phyloP scores from a whole-genome alignment of 1,140 invertebrate species.

The Drosophila sechellia region DNA sequence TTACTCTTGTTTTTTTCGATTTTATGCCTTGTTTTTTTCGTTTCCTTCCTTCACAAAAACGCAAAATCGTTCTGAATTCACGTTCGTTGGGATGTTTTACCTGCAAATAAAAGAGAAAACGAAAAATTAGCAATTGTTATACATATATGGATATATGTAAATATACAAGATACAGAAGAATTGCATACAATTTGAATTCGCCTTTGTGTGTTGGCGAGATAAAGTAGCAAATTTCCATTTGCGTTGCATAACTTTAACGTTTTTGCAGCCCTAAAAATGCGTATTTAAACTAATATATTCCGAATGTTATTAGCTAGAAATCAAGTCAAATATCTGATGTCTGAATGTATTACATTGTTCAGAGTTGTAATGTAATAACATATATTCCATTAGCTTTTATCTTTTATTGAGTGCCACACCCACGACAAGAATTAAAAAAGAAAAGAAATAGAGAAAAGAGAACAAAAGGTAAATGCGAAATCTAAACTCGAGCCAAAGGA shows the following conservation, averaged over 20 bases:
- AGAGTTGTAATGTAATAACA: not conserved
- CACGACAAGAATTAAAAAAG: not conserved
- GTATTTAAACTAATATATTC: too few species aligned
- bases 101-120: slow-evolving; percentile 47
- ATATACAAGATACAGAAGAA: not conserved
- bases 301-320: too few species aligned
- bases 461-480: not conserved
- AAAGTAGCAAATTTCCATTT: not conserved
- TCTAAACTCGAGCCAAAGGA: slow-evolving; percentile 10
- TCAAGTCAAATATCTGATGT: not conserved
- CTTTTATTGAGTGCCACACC: too few species aligned
- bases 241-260: not conserved
- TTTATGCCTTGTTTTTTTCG: not conserved
- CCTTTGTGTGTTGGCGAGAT: not conserved
- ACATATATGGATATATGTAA: not conserved
- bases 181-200: not conserved
- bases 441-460: not conserved
- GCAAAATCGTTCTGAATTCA: not conserved
- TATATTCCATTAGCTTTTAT: not conserved
- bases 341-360: not conserved
- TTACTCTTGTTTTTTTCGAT: not conserved
- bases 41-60: slow-evolving; percentile 6
- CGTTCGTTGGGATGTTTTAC: slow-evolving; percentile 53
- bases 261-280: too few species aligned
- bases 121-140: slow-evolving; percentile 21